Evolutionary conservation across 2,888 invertebrate genomes (phyloP).

Genomic region (Drosophila trichaetosa): DNA sequence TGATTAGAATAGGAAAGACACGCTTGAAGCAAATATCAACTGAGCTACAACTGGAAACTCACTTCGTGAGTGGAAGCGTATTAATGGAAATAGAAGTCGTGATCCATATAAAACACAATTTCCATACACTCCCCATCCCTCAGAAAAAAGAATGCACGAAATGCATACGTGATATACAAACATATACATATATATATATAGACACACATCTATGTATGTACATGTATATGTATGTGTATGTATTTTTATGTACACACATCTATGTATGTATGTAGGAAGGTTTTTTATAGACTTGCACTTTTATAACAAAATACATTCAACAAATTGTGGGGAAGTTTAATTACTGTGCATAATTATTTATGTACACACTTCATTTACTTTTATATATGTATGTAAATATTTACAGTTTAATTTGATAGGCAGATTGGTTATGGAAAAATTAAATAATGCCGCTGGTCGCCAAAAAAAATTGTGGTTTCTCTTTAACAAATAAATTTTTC

Average conservation of each 20-base stretch:
- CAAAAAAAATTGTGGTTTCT: background rate
- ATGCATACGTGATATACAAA: background rate
- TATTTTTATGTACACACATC: background rate
- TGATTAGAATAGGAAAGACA: background rate
- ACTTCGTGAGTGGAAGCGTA: background rate
- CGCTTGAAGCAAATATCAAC: background rate
- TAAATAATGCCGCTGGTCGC: background rate
- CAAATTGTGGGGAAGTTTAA: background rate
- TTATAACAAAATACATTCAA: background rate
- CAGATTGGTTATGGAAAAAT: background rate
- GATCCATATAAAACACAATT: conserved; percentile 19
- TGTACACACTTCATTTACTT: background rate
- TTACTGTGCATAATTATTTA: background rate
- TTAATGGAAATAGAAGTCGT: conserved; percentile 17
- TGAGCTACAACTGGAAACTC: background rate
- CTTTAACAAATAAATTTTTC: background rate
- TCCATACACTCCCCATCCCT: conserved; percentile 1
- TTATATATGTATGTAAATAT: background rate
- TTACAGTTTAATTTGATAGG: conserved; percentile 25
- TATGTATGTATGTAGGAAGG: background rate
- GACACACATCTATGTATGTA: background rate
- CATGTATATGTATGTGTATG: background rate
- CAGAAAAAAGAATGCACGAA: background rate
- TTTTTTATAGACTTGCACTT: background rate
- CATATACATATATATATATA: background rate